phyloP scores from a whole-genome alignment of 2,113 vertebrate species.

The Xyrauchen texanus region DNA sequence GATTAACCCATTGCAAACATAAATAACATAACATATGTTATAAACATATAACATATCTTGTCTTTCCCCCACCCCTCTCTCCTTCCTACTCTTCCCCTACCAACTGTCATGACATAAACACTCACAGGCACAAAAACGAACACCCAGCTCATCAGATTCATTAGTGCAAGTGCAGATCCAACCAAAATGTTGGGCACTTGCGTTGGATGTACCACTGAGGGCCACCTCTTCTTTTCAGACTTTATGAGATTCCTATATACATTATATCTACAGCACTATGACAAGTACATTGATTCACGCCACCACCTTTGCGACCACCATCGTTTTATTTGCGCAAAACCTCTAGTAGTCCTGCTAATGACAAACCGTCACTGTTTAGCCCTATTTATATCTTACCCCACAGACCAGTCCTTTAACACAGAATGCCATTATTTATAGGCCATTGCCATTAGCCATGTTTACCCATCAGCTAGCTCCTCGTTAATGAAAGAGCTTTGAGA shows the following conservation, averaged over 20 bases:
- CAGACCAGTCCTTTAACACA: constrained; percentile 77
- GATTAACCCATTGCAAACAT: constrained; percentile 78
- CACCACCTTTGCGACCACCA: not conserved
- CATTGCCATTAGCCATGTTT: constrained; percentile 90
- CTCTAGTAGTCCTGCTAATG: constrained; percentile 55
- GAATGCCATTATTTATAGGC: constrained; percentile 87
- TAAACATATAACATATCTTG: too few species aligned
- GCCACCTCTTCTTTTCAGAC: not conserved
- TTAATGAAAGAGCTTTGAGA: constrained; percentile 91
- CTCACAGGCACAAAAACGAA: constrained; percentile 34
- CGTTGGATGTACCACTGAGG: not conserved
- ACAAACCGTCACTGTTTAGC: constrained; percentile 60
- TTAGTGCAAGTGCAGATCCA: constrained; percentile 38
- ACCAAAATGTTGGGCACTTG: constrained; percentile 24
- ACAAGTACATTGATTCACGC: constrained; percentile 1
- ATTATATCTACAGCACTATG: not conserved
- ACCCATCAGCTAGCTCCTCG: constrained; percentile 86
- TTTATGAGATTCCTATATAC: not conserved
- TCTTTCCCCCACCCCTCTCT: constrained; percentile 56
- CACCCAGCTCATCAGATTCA: constrained; percentile 23
- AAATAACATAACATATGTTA: too few species aligned
- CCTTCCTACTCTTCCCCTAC: constrained; percentile 55
- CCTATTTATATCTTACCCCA: constrained; percentile 66
- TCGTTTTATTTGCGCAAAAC: constrained; percentile 21
- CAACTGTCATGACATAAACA: constrained; percentile 32